Base-by-base conservation (phyloP, 2,797 vertebrate genomes). In the Macropodus opercularis region DNA sequence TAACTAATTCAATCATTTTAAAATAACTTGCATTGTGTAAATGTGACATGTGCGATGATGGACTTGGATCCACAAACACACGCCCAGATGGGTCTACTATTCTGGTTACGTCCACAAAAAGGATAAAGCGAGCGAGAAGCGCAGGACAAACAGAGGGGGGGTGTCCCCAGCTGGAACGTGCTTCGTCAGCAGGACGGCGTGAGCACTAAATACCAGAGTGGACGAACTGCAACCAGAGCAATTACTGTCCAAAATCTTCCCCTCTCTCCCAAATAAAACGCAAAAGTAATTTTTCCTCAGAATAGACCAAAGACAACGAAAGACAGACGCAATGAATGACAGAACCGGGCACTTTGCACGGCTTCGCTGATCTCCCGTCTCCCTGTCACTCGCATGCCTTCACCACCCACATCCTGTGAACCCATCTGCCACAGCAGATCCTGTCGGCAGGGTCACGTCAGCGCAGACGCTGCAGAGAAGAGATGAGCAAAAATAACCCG, bases 141-240 rank as follows among this genome's bases (percentile, higher is more conserved):
- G 22, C n/a, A 55, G 58, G 49, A 40, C 18, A 44, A 41, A 41
- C 68, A 68, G 53, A 52, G 38, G 17, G 42, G 52, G n/a, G 26
- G 19, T 36, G 46, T 60, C 21, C 21, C 66, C 50, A 48, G 21
- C 21, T 44, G 63, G 53, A 75, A 71, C 34, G 9, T 75, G 77
- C 54, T 11, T 6, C 46, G 61, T 85, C 80, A 80, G 83, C 85
- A 85, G 57, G 76, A 73, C 4, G 46, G 60, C 71, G 40, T 18
- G 34, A 71, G 71, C 62, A 63, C 65, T 75, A 75, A 81, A 83
- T 70, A 54, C 56, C 65, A 65, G 59, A 27, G 11, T 31, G 29
- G 35, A 44, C 59, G 39, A 40, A 58, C 17, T 50, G 75, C 69
- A 68, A 63, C 64, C 60, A 27, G 66, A 55, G 72, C 77, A 81